These are phyloP conservation scores for Macroramphosus scolopax DNA, from an alignment of 2,797 vertebrate species.

Conservation along the genomic window DNA sequence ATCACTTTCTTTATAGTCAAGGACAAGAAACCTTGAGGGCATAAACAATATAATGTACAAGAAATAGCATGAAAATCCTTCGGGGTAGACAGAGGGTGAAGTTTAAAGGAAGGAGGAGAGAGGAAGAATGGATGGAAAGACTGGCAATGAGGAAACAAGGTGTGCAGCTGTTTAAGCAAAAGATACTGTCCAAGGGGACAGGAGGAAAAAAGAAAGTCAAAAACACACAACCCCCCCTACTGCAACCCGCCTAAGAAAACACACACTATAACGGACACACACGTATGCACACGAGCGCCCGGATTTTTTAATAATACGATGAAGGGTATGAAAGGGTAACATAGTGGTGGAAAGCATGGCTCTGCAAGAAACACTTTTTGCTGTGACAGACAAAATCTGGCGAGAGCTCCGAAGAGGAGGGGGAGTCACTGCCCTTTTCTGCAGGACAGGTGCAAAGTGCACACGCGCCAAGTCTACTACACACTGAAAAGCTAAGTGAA, in stretches of 20 bases:
- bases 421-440: slow-evolving; percentile 22
- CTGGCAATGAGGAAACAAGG: no score
- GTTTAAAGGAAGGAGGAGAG: no score
- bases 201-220: slow-evolving; percentile 24
- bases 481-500: slow-evolving; percentile 33
- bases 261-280: slow-evolving; percentile 9
- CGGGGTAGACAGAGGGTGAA: no score
- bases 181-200: no score
- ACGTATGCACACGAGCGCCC: no score
- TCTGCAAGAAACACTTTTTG: no score
- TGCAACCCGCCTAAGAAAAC: no score
- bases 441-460: slow-evolving; percentile 57
- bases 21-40: neutral
- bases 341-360: no score
- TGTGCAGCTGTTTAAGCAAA: no score
- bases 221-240: slow-evolving; percentile 25
- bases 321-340: slow-evolving; percentile 49
- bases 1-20: neutral
- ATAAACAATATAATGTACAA: no score
- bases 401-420: slow-evolving; percentile 25
- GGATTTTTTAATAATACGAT: slow-evolving; percentile 56
- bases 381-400: slow-evolving; percentile 62
- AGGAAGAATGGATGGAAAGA: no score
- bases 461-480: slow-evolving; percentile 49
- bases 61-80: no score